phyloP scores from a whole-genome alignment of 2,113 vertebrate genomes.

The Ivindomyrus marchei region DNA sequence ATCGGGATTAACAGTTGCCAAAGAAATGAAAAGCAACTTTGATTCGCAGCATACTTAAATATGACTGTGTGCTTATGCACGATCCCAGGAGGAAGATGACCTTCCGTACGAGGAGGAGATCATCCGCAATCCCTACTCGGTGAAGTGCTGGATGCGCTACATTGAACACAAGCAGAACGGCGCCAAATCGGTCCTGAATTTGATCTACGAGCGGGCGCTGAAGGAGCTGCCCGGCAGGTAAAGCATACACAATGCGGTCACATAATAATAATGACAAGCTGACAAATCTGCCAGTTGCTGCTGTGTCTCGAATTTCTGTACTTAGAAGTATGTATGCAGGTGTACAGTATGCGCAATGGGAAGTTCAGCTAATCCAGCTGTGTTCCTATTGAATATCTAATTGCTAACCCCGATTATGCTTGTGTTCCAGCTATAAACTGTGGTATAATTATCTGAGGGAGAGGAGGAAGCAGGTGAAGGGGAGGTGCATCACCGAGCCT shows the following conservation, averaged over 20 bases:
- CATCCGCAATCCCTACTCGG: constrained; percentile 83
- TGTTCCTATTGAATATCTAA: neutral
- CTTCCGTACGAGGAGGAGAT: constrained; percentile 89
- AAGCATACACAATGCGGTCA: neutral
- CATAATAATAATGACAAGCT: neutral
- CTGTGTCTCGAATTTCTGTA: neutral
- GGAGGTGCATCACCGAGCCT: constrained; percentile 71
- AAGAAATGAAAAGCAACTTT: neutral
- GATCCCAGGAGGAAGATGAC: constrained; percentile 78
- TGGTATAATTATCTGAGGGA: constrained; percentile 91
- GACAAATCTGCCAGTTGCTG: neutral
- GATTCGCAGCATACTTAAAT: neutral
- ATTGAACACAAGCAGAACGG: constrained; percentile 80
- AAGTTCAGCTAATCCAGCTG: neutral
- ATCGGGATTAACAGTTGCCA: neutral
- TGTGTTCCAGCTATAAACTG: constrained; percentile 74
- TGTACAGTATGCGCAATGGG: neutral
- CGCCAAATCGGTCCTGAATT: constrained; percentile 67
- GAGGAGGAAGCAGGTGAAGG: constrained; percentile 81
- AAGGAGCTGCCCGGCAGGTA: constrained; percentile 86
- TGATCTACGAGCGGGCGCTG: constrained; percentile 81
- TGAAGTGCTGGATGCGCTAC: constrained; percentile 89
- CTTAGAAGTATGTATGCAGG: neutral
- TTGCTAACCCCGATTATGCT: neutral
- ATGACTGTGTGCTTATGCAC: neutral